These are phyloP conservation scores for Alectura lathami DNA, from an alignment of 2,113 vertebrate species.

Conservation along the genomic window DNA sequence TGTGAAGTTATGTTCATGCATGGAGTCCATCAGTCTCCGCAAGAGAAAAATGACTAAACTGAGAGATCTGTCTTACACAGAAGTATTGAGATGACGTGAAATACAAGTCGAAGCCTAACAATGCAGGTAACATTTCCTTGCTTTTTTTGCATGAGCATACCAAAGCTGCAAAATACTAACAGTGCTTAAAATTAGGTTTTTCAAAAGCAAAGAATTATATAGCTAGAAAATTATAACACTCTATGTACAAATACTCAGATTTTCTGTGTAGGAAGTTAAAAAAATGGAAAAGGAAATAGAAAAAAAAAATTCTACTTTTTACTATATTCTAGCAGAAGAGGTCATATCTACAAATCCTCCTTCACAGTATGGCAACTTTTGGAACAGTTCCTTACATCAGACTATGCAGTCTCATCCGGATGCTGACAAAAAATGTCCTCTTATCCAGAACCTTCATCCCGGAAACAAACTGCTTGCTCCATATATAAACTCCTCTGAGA, in stretches of 20 bases:
- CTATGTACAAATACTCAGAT: not conserved
- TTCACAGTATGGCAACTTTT: not conserved
- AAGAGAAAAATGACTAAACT: not conserved
- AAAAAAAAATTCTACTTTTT: not conserved
- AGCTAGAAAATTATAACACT: not conserved
- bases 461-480: not conserved
- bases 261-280: not conserved
- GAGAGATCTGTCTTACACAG: not conserved
- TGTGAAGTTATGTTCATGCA: not conserved
- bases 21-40: not conserved
- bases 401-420: not conserved
- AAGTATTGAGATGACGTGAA: not conserved
- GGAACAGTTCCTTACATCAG: not conserved
- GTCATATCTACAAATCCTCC: not conserved
- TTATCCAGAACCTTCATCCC: not conserved
- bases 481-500: not conserved
- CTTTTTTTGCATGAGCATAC: not conserved
- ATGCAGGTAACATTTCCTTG: not conserved
- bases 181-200: not conserved
- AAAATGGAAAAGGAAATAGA: not conserved
- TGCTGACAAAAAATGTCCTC: not conserved
- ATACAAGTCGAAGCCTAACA: not conserved
- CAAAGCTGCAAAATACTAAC: not conserved
- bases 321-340: not conserved
- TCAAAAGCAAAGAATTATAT: not conserved